Conservation (phyloP, 2,888 invertebrate genomes). For the Andrena fulva region DNA sequence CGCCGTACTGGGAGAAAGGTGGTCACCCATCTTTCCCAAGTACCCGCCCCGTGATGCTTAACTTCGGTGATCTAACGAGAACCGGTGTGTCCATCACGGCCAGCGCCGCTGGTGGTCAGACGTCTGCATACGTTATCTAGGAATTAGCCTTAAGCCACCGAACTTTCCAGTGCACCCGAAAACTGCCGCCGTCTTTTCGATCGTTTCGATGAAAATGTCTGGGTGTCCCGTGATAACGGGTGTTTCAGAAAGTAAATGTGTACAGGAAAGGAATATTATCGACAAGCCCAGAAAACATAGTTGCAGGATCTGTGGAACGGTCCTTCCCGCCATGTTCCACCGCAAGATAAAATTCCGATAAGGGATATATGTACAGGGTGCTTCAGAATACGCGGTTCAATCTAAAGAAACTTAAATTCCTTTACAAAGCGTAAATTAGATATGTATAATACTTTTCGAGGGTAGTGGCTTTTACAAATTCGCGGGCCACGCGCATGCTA, state of each 20-base stretch:
- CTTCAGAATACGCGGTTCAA: neutral
- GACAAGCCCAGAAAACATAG: neutral
- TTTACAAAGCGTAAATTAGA: neutral
- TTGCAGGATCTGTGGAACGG: constrained; percentile 7
- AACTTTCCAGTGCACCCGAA: neutral
- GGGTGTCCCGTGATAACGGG: neutral
- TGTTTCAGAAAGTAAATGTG: neutral
- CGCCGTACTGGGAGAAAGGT: too few species aligned
- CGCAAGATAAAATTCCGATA: constrained; percentile 34
- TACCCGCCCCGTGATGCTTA: too few species aligned
- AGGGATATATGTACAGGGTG: constrained; percentile 13
- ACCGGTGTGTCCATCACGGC: too few species aligned
- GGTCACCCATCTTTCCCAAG: too few species aligned
- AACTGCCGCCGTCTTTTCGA: constrained; percentile 6
- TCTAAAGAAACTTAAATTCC: neutral
- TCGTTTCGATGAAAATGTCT: too few species aligned
- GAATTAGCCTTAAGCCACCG: neutral
- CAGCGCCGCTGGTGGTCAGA: too few species aligned
- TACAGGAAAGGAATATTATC: neutral
- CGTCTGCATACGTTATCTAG: constrained; percentile 9
- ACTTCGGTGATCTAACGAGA: too few species aligned
- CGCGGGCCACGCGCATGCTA: too few species aligned
- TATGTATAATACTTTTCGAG: too few species aligned
- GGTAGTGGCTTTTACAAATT: too few species aligned
- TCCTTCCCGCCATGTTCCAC: constrained; percentile 10